Conservation (phyloP, 2,113 vertebrate genomes). For the Xyliphius kryptos region DNA sequence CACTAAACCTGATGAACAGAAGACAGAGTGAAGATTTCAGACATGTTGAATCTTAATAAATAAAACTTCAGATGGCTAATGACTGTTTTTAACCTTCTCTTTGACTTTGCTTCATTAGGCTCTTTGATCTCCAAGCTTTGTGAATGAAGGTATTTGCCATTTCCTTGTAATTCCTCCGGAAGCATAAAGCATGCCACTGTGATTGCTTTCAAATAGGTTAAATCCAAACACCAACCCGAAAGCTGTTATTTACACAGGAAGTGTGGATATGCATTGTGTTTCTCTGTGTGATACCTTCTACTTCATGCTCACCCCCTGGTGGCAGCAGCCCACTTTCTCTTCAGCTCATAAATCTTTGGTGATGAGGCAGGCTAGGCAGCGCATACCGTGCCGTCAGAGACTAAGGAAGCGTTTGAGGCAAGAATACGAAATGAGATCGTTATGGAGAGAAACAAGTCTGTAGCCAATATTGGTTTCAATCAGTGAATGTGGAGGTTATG, state of each 20-base stretch:
- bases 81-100: constrained; percentile 14
- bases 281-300: constrained; percentile 5
- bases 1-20: constrained; percentile 7
- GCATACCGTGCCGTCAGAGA: constrained; percentile 1
- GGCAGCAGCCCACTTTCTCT: constrained; percentile 20
- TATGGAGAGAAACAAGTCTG: constrained; percentile 27
- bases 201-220: constrained; percentile 13
- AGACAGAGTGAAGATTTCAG: constrained; percentile 10
- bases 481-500: constrained; percentile 23
- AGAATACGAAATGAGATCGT: constrained; percentile 24
- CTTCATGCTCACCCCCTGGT: constrained; percentile 6
- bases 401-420: constrained; percentile 13
- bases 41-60: neutral
- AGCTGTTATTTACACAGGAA: constrained; percentile 1
- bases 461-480: constrained; percentile 27
- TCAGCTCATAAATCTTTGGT: constrained; percentile 18
- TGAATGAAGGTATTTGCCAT: constrained; percentile 6
- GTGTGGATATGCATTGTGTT: neutral
- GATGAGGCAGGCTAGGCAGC: constrained; percentile 14
- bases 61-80: constrained; percentile 14
- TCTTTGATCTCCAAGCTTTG: constrained; percentile 12
- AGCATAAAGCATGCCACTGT: neutral
- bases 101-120: constrained; percentile 32
- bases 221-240: neutral
- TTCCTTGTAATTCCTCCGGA: neutral